Percentiles rank a stretch among this genome's conserved stretches.
phyloP scores from a whole-genome alignment of 2,888 invertebrate species.

The Pyralis farinalis region DNA sequence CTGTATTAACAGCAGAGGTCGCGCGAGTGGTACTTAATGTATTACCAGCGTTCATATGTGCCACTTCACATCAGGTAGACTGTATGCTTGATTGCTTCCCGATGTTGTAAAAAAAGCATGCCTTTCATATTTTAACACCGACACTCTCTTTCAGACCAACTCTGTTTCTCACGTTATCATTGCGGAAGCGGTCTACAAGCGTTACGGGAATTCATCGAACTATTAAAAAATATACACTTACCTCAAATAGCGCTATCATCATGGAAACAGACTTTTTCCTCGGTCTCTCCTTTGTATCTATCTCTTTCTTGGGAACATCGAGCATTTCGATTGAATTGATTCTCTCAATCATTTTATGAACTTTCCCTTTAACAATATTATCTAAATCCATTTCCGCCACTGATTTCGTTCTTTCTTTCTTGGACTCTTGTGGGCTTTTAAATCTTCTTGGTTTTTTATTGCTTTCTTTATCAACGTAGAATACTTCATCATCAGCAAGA shows the following conservation, averaged over 20 bases:
- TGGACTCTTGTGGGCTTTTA: slow-evolving; percentile 1
- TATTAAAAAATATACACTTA: slow-evolving; percentile 24
- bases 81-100: no score
- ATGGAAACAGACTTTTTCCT: slow-evolving; percentile 50
- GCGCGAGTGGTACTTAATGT: no score
- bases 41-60: no score
- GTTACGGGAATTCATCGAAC: no score
- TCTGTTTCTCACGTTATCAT: no score
- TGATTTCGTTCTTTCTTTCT: slow-evolving; percentile 29
- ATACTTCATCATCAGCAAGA: slow-evolving; percentile 1
- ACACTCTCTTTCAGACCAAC: no score
- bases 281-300: slow-evolving; percentile 46
- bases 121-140: no score
- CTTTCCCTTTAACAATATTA: slow-evolving; percentile 47
- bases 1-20: no score
- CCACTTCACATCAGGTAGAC: no score
- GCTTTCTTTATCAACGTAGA: neutral
- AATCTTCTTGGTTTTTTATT: neutral
- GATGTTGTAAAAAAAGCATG: no score
- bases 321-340: slow-evolving; percentile 49
- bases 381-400: slow-evolving; percentile 52
- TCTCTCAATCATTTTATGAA: slow-evolving; percentile 41
- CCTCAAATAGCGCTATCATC: slow-evolving; percentile 66
- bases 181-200: no score
- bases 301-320: slow-evolving; percentile 32